Evolutionary conservation across 37 sponge, comb jelly and placozoan genomes (phyloP).

Genomic region (Haliclona indistincta): DNA sequence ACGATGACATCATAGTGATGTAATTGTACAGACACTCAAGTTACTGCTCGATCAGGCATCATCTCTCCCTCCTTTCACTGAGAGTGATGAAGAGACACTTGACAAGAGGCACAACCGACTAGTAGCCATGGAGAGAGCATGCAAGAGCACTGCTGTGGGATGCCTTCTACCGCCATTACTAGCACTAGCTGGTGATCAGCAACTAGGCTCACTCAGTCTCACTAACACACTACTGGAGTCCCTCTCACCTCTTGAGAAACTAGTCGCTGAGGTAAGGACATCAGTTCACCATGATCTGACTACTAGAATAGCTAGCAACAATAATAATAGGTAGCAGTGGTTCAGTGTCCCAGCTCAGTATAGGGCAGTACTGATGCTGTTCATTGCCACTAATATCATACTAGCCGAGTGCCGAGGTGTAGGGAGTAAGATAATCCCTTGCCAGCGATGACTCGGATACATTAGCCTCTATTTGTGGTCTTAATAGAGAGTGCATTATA

Average conservation of each 20-base stretch:
- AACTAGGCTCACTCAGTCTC: slow-evolving; percentile 25
- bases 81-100: slow-evolving; percentile 15
- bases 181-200: slow-evolving; percentile 31
- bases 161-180: slow-evolving; percentile 45
- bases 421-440: slow-evolving; percentile 24
- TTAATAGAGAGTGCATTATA: too few species aligned
- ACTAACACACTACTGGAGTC: slow-evolving; percentile 36
- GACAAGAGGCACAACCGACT: too few species aligned
- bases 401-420: slow-evolving; percentile 41
- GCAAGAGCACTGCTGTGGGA: slow-evolving; percentile 36
- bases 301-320: neutral
- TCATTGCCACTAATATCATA: neutral
- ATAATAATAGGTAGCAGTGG: neutral
- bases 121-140: slow-evolving; percentile 34
- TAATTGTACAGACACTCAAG: neutral
- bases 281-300: neutral
- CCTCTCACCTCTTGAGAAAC: slow-evolving; percentile 31
- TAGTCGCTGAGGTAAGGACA: slow-evolving; percentile 48
- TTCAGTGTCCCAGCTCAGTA: neutral
- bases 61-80: neutral
- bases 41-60: neutral
- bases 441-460: slow-evolving; percentile 53
- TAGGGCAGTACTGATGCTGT: neutral
- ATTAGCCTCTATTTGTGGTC: neutral
- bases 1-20: too few species aligned